Base-by-base conservation (phyloP, 2,888 invertebrate genomes). In the Platynereis dumerilii region DNA sequence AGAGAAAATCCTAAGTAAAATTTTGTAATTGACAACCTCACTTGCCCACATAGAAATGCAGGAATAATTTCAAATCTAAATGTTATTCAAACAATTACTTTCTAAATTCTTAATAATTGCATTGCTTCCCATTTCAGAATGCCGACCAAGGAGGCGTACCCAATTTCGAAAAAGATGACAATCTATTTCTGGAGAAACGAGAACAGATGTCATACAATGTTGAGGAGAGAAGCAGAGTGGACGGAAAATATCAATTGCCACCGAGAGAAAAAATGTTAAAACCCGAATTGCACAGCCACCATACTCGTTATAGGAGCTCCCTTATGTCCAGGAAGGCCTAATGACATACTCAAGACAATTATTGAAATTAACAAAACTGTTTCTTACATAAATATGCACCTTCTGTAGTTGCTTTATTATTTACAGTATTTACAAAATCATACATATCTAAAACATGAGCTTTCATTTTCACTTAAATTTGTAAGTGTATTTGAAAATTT, bases 151-250 rank as follows among this genome's bases (percentile, higher is more conserved):
- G 82, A 24, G 77, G 78, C 26, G 72, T 83, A 24, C 82, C 83
- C 2, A 77, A 79, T 58, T 80, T 76, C 66, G 83, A 83, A 67
- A 83, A 83, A 71, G 83, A 83, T 72, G 83, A 83, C 53, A 78
- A 76, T 44, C 69, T 83, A 29, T 83, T 78, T 67, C 69, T 83
- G 53, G 81, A 82, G 68, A 83, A 82, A 66, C 69, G 82, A 55
- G 83, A 83, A 70, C 83, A 83, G 71, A 79, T 82, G 80, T 69
- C 64, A 28, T 83, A 83, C 71, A 83, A 83, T 71, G 80, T 80
- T 1, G 83, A 83, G 68, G 75, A 78, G 54, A 61, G 80, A 44
- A 75, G 74, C 28, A 73, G 82, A 1, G 80, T 83, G 5, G 78
- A 80, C 34, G 71, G 65, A 12, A 82, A 81, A 64, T 80, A 78